These are phyloP conservation scores for Lysandra bellargus DNA, from an alignment of 2,888 invertebrate genomes.

Conservation along the genomic window DNA sequence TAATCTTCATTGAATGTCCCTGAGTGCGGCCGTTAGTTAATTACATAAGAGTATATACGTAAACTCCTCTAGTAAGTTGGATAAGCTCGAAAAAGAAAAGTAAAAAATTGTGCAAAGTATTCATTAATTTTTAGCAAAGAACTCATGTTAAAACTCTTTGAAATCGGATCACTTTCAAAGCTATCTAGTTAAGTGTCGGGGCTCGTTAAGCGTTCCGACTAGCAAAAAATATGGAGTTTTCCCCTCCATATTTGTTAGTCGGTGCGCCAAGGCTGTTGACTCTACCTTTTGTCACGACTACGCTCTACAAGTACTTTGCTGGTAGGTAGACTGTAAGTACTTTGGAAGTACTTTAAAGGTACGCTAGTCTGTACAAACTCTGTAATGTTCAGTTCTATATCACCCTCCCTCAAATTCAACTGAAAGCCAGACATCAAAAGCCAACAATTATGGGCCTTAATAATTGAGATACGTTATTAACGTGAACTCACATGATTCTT, in stretches of 20 bases:
- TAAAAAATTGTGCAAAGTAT: neutral
- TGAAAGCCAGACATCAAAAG: slow-evolving; percentile 4
- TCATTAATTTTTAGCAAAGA: neutral
- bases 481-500: slow-evolving; percentile 11
- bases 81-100: neutral
- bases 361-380: neutral
- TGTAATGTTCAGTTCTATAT: neutral
- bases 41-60: too few species aligned
- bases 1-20: too few species aligned
- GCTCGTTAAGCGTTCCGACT: neutral
- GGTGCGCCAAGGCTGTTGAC: neutral
- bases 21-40: too few species aligned
- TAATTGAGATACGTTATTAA: slow-evolving; percentile 20
- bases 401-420: neutral
- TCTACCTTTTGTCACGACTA: neutral
- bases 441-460: neutral
- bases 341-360: neutral
- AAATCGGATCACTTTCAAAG: slow-evolving; percentile 4
- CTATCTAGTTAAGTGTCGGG: neutral
- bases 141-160: neutral
- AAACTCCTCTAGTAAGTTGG: neutral
- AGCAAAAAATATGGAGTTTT: neutral
- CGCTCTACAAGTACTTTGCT: neutral
- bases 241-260: too few species aligned
- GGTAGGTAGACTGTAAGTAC: neutral